Conservation (phyloP, 2,797 vertebrate species). For the Etheostoma nigrum region DNA sequence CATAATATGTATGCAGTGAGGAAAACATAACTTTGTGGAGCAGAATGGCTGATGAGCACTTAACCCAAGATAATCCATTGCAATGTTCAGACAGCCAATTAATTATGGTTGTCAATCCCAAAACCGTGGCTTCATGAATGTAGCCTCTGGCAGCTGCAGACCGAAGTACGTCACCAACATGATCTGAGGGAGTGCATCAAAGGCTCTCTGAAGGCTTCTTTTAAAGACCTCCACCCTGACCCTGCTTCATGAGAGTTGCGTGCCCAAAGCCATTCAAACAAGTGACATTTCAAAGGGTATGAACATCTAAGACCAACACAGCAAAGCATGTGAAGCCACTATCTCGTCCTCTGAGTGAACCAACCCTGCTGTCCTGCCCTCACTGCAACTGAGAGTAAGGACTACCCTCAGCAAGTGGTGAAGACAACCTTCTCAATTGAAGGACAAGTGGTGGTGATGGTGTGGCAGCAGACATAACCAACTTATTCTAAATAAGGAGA, state of each 20-base stretch:
- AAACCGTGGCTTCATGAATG: constrained; percentile 29
- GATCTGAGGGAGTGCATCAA: constrained; percentile 46
- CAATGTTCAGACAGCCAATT: constrained; percentile 44
- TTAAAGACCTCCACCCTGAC: constrained; percentile 30
- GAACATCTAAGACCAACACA: constrained; percentile 37
- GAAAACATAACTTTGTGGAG: constrained; percentile 27
- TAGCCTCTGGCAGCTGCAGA: constrained; percentile 33
- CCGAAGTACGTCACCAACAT: constrained; percentile 25
- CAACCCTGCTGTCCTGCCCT: constrained; percentile 14
- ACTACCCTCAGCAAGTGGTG: background rate
- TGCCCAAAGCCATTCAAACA: constrained; percentile 44
- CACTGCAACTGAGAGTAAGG: constrained; percentile 1
- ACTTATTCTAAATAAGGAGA: background rate
- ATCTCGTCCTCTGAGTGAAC: constrained; percentile 20
- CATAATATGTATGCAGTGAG: background rate
- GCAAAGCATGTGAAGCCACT: constrained; percentile 39
- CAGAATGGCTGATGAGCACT: constrained; percentile 40
- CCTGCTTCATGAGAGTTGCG: constrained; percentile 23
- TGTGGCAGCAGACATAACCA: background rate
- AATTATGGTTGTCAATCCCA: constrained; percentile 41
- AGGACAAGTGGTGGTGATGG: background rate
- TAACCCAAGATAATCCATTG: constrained; percentile 48
- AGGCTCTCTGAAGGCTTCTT: constrained; percentile 36
- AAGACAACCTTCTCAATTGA: constrained; percentile 9
- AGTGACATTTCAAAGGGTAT: constrained; percentile 48